phyloP scores from a whole-genome alignment of 2,888 invertebrate genomes.

The Leptopterna dolabrata region DNA sequence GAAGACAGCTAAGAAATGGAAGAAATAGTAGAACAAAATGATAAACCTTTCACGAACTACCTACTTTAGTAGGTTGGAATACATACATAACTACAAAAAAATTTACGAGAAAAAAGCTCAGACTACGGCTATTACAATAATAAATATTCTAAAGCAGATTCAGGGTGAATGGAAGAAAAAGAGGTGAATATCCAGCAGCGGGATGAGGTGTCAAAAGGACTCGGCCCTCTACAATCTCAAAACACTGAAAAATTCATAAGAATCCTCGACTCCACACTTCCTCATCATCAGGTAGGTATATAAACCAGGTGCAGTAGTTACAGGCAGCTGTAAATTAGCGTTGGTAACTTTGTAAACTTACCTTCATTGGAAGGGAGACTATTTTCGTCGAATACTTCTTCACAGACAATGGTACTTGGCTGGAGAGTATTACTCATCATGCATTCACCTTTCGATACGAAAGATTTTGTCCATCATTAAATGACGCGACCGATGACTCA shows the following conservation, averaged over 20 bases:
- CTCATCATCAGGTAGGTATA: neutral
- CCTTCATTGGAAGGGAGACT: constrained; percentile 86
- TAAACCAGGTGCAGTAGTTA: neutral
- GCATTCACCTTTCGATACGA: constrained; percentile 59
- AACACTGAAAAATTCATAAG: neutral
- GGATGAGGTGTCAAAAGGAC: neutral
- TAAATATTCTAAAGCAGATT: neutral
- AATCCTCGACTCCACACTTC: neutral
- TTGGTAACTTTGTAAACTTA: constrained; percentile 66
- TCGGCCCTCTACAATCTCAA: neutral
- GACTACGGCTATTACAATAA: no score
- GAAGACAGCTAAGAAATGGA: no score
- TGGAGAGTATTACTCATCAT: constrained; percentile 60
- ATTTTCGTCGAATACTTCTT: constrained; percentile 87
- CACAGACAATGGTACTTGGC: constrained; percentile 71
- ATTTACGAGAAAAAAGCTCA: no score
- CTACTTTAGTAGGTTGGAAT: no score
- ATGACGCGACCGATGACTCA: neutral
- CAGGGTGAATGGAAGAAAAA: neutral
- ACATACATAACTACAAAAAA: no score
- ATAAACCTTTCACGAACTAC: no score
- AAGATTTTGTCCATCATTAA: constrained; percentile 55
- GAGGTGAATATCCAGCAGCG: neutral
- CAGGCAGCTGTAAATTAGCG: neutral
- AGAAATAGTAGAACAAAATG: no score